phyloP scores from a whole-genome alignment of 2,797 vertebrate genomes.

The Neostethus bicornis region DNA sequence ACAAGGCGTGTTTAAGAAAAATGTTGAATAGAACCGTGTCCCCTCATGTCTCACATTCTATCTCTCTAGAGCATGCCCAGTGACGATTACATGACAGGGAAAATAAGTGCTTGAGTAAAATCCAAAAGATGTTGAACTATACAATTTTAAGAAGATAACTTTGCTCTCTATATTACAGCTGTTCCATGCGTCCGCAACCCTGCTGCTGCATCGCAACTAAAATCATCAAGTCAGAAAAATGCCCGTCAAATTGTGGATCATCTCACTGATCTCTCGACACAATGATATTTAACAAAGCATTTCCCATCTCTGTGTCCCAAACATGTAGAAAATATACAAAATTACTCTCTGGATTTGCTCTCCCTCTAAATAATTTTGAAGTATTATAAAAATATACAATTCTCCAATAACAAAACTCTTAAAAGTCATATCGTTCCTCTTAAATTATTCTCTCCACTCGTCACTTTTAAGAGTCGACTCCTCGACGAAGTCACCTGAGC shows the following conservation, averaged over 20 bases:
- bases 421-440: conserved; percentile 75
- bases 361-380: conserved; percentile 74
- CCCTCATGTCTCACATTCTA: conserved; percentile 30
- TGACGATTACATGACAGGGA: conserved; percentile 61
- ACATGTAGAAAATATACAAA: conserved; percentile 85
- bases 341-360: conserved; percentile 81
- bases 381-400: conserved; percentile 89
- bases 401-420: conserved; percentile 84
- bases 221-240: conserved; percentile 53
- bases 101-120: conserved; percentile 79
- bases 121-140: conserved; percentile 76
- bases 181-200: conserved; percentile 65
- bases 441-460: conserved; percentile 74
- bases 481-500: conserved; percentile 78
- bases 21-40: conserved; percentile 40
- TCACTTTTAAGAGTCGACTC: conserved; percentile 71
- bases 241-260: conserved; percentile 58
- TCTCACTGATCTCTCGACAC: conserved; percentile 62
- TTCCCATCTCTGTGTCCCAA: conserved; percentile 57
- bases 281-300: conserved; percentile 68
- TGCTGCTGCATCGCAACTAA: conserved; percentile 57
- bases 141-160: conserved; percentile 75
- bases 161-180: conserved; percentile 80
- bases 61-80: conserved; percentile 51
- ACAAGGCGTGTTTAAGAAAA: conserved; percentile 33